Evolutionary conservation across 30 jellyfish, hydroid and myxozoan species (phyloP).

Genomic region (Hydractinia symbiolongicarpus): DNA sequence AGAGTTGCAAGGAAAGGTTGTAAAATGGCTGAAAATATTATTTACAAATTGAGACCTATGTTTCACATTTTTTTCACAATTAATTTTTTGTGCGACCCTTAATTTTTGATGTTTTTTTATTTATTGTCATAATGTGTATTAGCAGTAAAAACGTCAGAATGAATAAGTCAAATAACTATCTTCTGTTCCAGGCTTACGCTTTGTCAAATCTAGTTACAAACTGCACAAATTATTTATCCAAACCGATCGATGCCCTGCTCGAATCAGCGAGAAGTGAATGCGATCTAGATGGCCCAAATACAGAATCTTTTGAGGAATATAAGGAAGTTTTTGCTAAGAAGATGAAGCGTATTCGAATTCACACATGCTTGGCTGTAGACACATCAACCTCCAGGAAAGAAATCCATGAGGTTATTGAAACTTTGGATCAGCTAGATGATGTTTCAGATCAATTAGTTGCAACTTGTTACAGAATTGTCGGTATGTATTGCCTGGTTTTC

Average conservation of each 20-base stretch:
- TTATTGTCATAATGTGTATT: too few relatives aligned
- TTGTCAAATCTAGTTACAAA: background rate
- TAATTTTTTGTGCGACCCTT: too few relatives aligned
- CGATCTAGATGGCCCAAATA: background rate
- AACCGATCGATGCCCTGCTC: slow-evolving; percentile 4
- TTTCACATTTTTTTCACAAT: too few relatives aligned
- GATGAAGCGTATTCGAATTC: slow-evolving; percentile 18
- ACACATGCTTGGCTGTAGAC: slow-evolving; percentile 22
- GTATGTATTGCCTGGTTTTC: too few relatives aligned
- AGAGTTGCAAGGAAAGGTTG: too few relatives aligned
- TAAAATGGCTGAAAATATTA: too few relatives aligned
- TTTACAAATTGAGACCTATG: too few relatives aligned
- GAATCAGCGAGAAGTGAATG: slow-evolving; percentile 1
- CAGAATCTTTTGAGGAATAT: background rate
- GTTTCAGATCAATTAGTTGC: background rate
- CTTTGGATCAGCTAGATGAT: slow-evolving; percentile 3
- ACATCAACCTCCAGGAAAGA: background rate
- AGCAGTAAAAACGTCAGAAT: too few relatives aligned
- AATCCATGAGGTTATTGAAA: slow-evolving; percentile 9
- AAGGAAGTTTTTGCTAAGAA: background rate
- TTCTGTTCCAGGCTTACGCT: background rate
- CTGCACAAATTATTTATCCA: background rate
- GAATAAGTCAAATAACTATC: too few relatives aligned
- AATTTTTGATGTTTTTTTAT: too few relatives aligned
- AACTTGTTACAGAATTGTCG: background rate